Evolutionary conservation across 2,797 vertebrate genomes (phyloP), one percentile per base, ranked within the genome.

Genomic region (Petrocephalus schoutedeni): DNA sequence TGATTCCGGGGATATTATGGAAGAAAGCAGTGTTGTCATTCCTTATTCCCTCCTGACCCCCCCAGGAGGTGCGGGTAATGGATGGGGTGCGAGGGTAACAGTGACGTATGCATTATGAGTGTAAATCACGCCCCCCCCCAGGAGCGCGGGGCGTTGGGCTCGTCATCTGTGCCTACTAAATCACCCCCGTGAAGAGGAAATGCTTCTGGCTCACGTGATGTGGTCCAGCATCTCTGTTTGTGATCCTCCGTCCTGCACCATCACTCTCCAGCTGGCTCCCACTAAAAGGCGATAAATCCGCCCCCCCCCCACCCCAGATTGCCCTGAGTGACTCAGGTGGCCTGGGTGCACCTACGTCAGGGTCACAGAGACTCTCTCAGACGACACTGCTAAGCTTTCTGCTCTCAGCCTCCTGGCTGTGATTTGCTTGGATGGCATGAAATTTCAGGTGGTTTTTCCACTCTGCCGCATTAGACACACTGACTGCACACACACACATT

Each of bases 231-330:
- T 71, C 64, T 36, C 28, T 0, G 28, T 71, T 36, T 77, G 71
- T 77, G 71, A 77, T 49, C 71, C 16, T 19, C 41, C 41, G 32
- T 77, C 71, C 71, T 45, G 32, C 36, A 77, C 67, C 36, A 74
- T 74, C 28, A 74, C 67, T 77, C 36, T 45, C 32, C 71, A 16
- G 16, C 71, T 41, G 71, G 32, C 36, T 71, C 64, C n/a, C n/a
- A 14, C 87, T 77, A 84, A 83, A 23, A 53, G 80, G 36, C 71
- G 14, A 21, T 86, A 87, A 57, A 88, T 87, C 59, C 82, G 12
- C 53, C 14, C 56, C 56, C 51, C 23, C 36, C 14, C 56, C 56
- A 32, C 23, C 36, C 45, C n/a, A 6, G 82, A 51, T 71, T 56
- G 59, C 58, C 58, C 87, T 71, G 19, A n/a, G 82, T 83, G 54